Base-by-base conservation (phyloP, 2,113 vertebrate genomes). In the Astur gentilis region DNA sequence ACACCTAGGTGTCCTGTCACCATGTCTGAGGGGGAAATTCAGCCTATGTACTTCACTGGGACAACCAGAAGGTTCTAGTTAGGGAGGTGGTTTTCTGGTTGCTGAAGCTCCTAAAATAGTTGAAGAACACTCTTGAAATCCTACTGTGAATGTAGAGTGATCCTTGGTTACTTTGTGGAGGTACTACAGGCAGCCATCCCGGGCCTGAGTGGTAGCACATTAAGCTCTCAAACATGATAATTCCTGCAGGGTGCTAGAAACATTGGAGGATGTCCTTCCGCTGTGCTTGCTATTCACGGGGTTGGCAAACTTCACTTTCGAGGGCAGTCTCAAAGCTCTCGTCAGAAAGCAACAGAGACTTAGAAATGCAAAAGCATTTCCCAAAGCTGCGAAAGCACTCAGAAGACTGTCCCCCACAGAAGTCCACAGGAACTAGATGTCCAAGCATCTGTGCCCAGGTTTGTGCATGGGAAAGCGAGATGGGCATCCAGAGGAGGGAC, bases 401-500 rank as follows among this genome's bases (percentile, higher is more conserved):
- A 3, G 60, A 57, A 64, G 19, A 25, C 45, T 31, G 17, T 1
- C 2, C 19, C 9, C 65, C 16, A n/a, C 25, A 27, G 40, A 81
- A 70, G 45, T 45, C 61, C 57, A 26, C 13, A 65, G 57, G 55
- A 76, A 12, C 31, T 66, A 22, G 21, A 9, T 55, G 32, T 45
- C 26, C 31, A 15, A 2, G 1, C 20, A 32, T 50, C 36, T 57
- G 40, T 72, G 32, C 38, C 16, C 5, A 19, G 50, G 45, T 66
- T 49, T 6, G 3, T 22, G 1, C 49, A 31, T 11, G 23, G 45
- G 21, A 64, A 72, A 18, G 29, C 36, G 29, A 62, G 40, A 72
- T 0, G 6, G 32, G 19, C 13, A 16, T 29, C 40, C 4, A 4
- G 10, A 23, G 25, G 13, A 73, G 6, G 8, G 27, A n/a, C 5